These are phyloP conservation scores for Alouatta palliata DNA, from an alignment of 2,113 vertebrate genomes.

Conservation along the genomic window DNA sequence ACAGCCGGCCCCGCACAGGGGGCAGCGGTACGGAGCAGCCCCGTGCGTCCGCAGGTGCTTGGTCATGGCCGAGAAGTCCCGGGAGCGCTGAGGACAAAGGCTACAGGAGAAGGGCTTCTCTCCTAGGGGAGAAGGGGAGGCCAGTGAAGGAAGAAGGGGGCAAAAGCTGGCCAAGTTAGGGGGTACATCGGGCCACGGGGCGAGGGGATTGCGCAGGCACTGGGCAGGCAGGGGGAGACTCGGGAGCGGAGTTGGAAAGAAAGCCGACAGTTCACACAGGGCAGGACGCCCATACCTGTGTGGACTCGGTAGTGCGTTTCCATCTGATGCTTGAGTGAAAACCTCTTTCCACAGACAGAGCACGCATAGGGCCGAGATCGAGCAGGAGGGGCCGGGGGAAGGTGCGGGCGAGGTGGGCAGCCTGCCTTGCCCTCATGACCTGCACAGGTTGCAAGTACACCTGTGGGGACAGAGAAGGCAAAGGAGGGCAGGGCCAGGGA, in stretches of 20 bases:
- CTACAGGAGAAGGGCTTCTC: slow-evolving; percentile 91
- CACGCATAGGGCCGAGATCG: slow-evolving; percentile 60
- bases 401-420: background rate
- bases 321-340: slow-evolving; percentile 92
- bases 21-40: slow-evolving; percentile 87
- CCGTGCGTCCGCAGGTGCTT: slow-evolving; percentile 91
- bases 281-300: slow-evolving; percentile 84
- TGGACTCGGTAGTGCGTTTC: slow-evolving; percentile 90
- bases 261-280: background rate
- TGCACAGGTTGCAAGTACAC: background rate
- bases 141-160: background rate
- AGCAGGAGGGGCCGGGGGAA: background rate
- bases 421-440: background rate
- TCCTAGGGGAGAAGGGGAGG: slow-evolving; percentile 74
- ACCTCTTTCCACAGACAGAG: slow-evolving; percentile 83
- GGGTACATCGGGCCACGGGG: background rate
- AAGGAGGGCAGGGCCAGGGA: background rate
- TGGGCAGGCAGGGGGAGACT: background rate
- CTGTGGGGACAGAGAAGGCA: slow-evolving; percentile 50
- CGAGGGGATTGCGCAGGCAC: background rate
- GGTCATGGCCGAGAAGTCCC: slow-evolving; percentile 91
- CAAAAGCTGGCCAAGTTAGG: background rate
- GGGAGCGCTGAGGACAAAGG: slow-evolving; percentile 89
- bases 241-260: background rate
- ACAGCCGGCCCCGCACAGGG: slow-evolving; percentile 86